Percentiles rank a stretch among this genome's conserved stretches.
Evolutionary conservation across 2,113 vertebrate species (phyloP).

Genomic region (Cyprinodon variegatus): DNA sequence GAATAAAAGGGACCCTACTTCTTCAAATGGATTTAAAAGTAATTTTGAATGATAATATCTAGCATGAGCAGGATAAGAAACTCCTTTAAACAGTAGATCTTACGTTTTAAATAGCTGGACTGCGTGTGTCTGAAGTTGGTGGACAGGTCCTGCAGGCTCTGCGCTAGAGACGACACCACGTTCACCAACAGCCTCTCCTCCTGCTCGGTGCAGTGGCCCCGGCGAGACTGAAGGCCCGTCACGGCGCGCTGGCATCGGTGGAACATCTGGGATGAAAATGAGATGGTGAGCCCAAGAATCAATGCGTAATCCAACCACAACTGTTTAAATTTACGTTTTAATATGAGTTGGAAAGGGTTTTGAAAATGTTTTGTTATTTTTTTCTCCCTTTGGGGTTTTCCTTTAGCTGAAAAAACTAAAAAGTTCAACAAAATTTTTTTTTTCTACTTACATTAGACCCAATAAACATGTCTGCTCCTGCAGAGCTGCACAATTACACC

Average conservation of each 20-base stretch:
- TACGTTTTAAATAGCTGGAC: slow-evolving; percentile 96
- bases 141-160: slow-evolving; percentile 94
- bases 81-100: slow-evolving; percentile 51
- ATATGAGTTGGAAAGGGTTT: too few relatives aligned
- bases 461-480: neutral
- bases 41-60: too few relatives aligned
- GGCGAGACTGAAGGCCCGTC: slow-evolving; percentile 86
- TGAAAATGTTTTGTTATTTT: too few relatives aligned
- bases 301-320: neutral
- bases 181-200: slow-evolving; percentile 92
- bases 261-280: slow-evolving; percentile 85
- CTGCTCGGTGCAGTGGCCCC: slow-evolving; percentile 89
- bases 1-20: neutral
- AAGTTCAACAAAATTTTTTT: neutral
- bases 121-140: slow-evolving; percentile 92
- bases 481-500: neutral
- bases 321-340: too few relatives aligned
- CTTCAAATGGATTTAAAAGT: neutral
- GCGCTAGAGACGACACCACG: slow-evolving; percentile 93
- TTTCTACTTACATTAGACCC: too few relatives aligned
- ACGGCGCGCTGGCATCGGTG: slow-evolving; percentile 96
- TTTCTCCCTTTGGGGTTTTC: neutral
- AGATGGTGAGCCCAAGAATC: neutral
- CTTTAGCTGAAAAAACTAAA: too few relatives aligned
- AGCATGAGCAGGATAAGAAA: too few relatives aligned